phyloP scores from a whole-genome alignment of 2,797 vertebrate species.

The Salarias fasciatus region DNA sequence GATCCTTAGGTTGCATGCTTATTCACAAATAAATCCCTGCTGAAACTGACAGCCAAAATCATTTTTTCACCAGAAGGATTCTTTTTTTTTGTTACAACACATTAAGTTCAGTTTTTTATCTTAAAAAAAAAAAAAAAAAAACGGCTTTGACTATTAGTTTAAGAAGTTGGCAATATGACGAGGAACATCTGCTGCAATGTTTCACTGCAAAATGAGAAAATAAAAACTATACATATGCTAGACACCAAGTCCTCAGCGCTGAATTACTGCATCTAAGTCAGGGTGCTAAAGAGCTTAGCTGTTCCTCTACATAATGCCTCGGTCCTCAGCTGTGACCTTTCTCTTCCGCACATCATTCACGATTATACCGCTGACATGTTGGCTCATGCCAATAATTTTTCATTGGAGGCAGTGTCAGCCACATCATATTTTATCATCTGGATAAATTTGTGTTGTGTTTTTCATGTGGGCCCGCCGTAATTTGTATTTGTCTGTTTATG shows the following conservation, averaged over 20 bases:
- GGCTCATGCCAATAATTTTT: conserved; percentile 81
- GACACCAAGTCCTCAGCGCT: conserved; percentile 45
- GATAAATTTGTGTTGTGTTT: conserved; percentile 76
- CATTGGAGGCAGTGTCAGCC: conserved; percentile 74
- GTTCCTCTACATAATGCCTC: conserved; percentile 71
- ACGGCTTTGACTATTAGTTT: too few species aligned
- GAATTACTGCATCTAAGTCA: conserved; percentile 68
- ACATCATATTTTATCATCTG: conserved; percentile 79
- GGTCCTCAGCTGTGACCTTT: conserved; percentile 78
- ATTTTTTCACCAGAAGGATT: too few species aligned
- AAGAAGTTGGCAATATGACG: too few species aligned
- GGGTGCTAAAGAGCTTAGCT: conserved; percentile 73
- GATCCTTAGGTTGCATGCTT: conserved; percentile 25
- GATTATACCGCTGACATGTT: conserved; percentile 79
- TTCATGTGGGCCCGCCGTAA: conserved; percentile 67
- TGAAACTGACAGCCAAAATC: too few species aligned
- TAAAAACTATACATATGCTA: conserved; percentile 21
- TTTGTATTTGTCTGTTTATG: conserved; percentile 73
- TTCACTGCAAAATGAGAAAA: conserved; percentile 36
- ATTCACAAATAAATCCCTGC: conserved; percentile 16
- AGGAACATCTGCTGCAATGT: conserved; percentile 29
- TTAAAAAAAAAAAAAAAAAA: too few species aligned
- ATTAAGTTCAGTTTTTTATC: too few species aligned
- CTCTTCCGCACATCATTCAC: conserved; percentile 73
- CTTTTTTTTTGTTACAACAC: too few species aligned